phyloP scores from a whole-genome alignment of 2,113 vertebrate genomes.

The Anhinga anhinga region DNA sequence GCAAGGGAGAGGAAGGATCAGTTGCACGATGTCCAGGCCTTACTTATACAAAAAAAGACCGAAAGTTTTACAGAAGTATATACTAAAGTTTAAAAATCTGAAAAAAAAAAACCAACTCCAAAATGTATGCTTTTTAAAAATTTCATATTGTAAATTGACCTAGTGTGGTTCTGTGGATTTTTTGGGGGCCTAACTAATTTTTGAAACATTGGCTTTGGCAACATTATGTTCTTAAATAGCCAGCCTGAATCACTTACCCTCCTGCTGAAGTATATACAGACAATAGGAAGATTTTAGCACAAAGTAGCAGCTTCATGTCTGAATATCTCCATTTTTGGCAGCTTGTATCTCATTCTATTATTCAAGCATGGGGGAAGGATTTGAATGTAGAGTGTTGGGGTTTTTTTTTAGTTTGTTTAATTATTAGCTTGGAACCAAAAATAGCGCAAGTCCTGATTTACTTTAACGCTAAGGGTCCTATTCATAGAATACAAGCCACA shows the following conservation, averaged over 20 bases:
- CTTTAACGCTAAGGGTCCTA: conserved; percentile 41
- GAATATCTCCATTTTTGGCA: conserved; percentile 20
- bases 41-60: background rate
- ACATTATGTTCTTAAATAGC: background rate
- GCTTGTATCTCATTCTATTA: conserved; percentile 24
- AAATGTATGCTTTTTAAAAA: background rate
- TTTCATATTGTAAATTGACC: background rate
- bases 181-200: background rate
- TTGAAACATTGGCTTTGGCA: background rate
- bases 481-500: conserved; percentile 28
- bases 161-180: background rate
- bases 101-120: background rate
- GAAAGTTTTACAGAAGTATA: background rate
- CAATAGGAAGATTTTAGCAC: background rate
- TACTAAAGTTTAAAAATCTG: background rate
- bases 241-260: background rate
- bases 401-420: conserved; percentile 51
- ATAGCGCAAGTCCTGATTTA: conserved; percentile 45
- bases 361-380: conserved; percentile 18
- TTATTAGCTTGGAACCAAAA: conserved; percentile 69
- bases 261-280: background rate
- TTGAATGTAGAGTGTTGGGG: background rate
- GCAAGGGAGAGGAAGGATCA: background rate
- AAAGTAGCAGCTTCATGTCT: conserved; percentile 5
- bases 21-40: background rate